Conservation (phyloP, 2,888 invertebrate genomes). For the Rhogogaster chlorosoma region DNA sequence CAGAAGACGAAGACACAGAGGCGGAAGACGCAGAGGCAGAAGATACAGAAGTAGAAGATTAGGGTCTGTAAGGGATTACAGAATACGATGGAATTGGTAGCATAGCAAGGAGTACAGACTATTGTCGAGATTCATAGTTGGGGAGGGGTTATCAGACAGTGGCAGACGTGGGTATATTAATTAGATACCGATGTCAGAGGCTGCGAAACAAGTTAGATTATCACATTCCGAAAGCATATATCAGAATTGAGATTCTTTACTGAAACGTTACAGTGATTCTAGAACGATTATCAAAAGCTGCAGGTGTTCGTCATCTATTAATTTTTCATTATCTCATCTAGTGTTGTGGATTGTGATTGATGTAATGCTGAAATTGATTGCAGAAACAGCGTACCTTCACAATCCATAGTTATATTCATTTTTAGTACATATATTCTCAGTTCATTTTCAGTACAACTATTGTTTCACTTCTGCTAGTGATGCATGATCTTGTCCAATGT, state of each 20-base stretch:
- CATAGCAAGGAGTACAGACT: neutral
- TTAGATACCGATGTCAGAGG: too few species aligned
- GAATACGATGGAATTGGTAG: neutral
- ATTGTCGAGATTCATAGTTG: neutral
- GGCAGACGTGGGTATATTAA: too few species aligned
- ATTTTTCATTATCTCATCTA: neutral
- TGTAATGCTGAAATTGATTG: neutral
- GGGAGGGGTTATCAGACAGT: too few species aligned
- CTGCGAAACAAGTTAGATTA: too few species aligned
- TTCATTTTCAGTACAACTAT: too few species aligned
- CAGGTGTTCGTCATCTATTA: neutral
- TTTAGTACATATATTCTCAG: neutral
- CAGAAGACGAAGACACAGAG: too few species aligned
- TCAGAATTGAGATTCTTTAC: too few species aligned
- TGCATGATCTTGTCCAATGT: too few species aligned
- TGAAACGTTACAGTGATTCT: too few species aligned
- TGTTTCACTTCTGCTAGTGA: too few species aligned
- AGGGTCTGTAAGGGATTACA: conserved; percentile 1
- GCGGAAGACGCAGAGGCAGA: too few species aligned
- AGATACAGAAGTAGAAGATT: neutral
- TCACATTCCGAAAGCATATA: too few species aligned
- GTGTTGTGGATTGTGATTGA: neutral
- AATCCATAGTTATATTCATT: neutral
- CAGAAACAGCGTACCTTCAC: neutral
- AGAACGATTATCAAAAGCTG: neutral